phyloP scores from a whole-genome alignment of 2,888 invertebrate genomes.

The Pseudococcus longispinus region DNA sequence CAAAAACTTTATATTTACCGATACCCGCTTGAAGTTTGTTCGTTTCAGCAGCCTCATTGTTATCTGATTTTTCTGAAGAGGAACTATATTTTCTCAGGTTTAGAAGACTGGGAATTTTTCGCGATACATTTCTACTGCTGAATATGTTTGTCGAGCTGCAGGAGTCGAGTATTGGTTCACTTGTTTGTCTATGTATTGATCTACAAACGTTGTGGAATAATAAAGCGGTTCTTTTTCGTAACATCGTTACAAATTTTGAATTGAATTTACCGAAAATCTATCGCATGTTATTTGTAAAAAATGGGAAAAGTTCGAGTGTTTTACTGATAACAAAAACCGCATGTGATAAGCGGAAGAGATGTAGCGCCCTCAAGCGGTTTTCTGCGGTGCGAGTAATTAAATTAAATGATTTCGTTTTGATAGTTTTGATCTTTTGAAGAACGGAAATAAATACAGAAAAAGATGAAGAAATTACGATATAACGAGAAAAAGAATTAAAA shows the following conservation, averaged over 20 bases:
- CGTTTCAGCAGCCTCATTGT: background rate
- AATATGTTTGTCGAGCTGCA: background rate
- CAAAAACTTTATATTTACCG: constrained; percentile 73
- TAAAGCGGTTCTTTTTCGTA: background rate
- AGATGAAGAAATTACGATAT: no score
- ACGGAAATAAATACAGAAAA: no score
- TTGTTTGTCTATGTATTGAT: background rate
- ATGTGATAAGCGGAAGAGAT: background rate
- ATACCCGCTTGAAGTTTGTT: background rate
- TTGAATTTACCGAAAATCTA: background rate
- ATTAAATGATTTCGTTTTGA: no score
- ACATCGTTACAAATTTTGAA: background rate
- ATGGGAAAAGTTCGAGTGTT: background rate
- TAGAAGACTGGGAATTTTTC: background rate
- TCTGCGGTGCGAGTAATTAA: no score
- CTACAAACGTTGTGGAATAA: background rate
- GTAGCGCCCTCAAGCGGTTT: background rate
- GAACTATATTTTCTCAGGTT: background rate
- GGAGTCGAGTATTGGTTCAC: background rate
- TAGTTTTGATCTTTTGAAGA: no score
- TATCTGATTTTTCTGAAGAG: background rate
- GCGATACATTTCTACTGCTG: background rate
- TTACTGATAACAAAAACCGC: background rate
- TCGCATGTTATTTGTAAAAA: background rate
- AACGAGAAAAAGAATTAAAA: no score